phyloP scores from a whole-genome alignment of 2,797 vertebrate genomes.

The Siniperca scherzeri region DNA sequence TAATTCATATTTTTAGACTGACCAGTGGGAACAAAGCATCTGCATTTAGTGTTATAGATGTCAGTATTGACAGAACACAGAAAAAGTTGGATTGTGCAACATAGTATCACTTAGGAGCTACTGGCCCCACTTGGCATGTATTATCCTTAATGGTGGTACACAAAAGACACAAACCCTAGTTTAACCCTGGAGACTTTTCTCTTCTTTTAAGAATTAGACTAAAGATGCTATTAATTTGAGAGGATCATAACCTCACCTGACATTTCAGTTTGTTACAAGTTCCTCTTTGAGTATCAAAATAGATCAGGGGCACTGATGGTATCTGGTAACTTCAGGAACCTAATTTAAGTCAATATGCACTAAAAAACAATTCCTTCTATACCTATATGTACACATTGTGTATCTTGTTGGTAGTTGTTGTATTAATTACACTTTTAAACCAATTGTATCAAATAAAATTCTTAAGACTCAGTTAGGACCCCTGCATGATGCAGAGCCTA shows the following conservation, averaged over 20 bases:
- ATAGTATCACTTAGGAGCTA: neutral
- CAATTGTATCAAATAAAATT: too few species aligned
- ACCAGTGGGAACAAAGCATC: neutral
- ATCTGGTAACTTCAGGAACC: neutral
- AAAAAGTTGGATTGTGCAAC: neutral
- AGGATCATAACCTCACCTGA: neutral
- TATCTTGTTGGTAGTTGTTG: neutral
- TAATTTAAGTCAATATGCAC: neutral
- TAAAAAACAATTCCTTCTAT: neutral
- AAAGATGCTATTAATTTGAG: neutral
- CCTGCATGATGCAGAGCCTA: slow-evolving; percentile 71
- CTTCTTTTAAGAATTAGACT: neutral
- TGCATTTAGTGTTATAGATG: neutral
- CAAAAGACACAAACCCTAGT: too few species aligned
- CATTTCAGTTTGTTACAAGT: slow-evolving; percentile 8
- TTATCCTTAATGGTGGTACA: neutral
- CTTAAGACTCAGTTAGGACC: neutral
- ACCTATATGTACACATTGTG: neutral
- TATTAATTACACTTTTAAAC: neutral
- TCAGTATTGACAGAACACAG: neutral
- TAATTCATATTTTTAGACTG: neutral
- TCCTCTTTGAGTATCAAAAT: neutral
- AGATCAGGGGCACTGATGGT: neutral
- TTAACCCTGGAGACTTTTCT: neutral
- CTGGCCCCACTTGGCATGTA: neutral